A percentile compares a stretch with the other conserved stretches of the same genome.
These are phyloP conservation scores for Babylonia areolata DNA, from an alignment of 1,140 invertebrate genomes.

Conservation along the genomic window DNA sequence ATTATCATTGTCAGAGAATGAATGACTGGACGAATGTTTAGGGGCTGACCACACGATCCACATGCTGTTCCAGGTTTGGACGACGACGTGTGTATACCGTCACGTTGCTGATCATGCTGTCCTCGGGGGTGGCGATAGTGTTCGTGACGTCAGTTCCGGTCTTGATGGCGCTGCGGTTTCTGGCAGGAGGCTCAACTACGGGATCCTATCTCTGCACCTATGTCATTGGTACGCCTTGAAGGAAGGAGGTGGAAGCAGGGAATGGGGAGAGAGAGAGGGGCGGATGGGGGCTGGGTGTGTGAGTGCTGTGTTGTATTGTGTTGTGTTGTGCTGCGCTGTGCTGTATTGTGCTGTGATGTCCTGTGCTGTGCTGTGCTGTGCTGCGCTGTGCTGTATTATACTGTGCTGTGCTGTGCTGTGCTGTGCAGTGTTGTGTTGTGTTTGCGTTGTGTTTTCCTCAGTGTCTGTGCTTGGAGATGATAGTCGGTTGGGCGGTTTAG, in stretches of 20 bases:
- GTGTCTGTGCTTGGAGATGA: no score
- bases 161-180: conserved; percentile 44
- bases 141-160: conserved; percentile 42
- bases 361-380: no score
- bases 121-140: conserved; percentile 52
- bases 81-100: conserved; percentile 26
- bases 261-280: background rate
- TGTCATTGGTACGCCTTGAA: conserved; percentile 76
- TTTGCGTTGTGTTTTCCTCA: no score
- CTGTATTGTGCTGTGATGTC: no score
- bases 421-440: no score
- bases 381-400: no score
- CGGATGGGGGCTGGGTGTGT: background rate
- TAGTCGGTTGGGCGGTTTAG: no score
- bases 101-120: conserved; percentile 14
- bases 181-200: conserved; percentile 82
- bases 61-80: conserved; percentile 4
- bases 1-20: no score
- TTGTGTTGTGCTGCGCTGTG: no score
- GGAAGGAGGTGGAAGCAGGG: background rate
- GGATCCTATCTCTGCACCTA: conserved; percentile 83
- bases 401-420: no score
- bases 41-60: background rate
- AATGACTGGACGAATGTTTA: no score
- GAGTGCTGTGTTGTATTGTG: no score